Percentiles rank a stretch among this genome's conserved stretches.
These are phyloP conservation scores for Chiridota heheva DNA, from an alignment of 35 echinoderm and acorn worm genomes.

Conservation along the genomic window DNA sequence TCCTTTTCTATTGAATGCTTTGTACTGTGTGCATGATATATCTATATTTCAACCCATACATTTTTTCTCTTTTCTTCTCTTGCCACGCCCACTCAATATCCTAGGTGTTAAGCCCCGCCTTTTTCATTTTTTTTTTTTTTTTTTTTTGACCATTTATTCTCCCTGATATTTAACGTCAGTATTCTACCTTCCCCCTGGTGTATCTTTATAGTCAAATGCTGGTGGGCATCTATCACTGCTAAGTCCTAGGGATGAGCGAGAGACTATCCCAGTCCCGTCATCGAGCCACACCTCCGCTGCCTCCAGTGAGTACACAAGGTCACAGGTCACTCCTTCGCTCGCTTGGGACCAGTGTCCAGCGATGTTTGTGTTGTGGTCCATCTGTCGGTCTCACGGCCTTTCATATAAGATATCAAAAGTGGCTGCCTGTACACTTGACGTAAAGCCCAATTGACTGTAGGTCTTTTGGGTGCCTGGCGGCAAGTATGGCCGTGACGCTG, in stretches of 20 bases:
- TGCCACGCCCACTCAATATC: too few relatives aligned
- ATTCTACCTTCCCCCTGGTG: conserved; percentile 68
- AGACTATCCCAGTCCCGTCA: conserved; percentile 55
- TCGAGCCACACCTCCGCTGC: conserved; percentile 66
- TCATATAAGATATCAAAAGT: background rate
- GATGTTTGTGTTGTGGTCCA: conserved; percentile 9
- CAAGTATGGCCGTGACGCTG: conserved; percentile 81
- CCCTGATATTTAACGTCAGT: conserved; percentile 41
- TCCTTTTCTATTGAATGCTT: too few relatives aligned
- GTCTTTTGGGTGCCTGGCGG: conserved; percentile 50
- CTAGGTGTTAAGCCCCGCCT: background rate
- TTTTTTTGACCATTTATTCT: conserved; percentile 21
- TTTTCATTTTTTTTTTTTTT: background rate
- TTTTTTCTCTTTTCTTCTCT: too few relatives aligned
- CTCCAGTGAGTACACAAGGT: conserved; percentile 88
- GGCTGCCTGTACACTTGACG: background rate
- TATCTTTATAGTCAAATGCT: conserved; percentile 77
- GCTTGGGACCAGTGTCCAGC: conserved; percentile 5
- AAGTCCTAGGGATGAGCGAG: conserved; percentile 59
- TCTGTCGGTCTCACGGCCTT: too few relatives aligned
- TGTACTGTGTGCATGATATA: too few relatives aligned
- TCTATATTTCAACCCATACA: too few relatives aligned
- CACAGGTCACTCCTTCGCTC: too few relatives aligned
- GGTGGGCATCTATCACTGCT: conserved; percentile 65
- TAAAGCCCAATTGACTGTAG: conserved; percentile 6